Evolutionary conservation across 2,797 vertebrate species (phyloP), one percentile per base, ranked within the genome.

Genomic region (Myotis daubentonii): DNA sequence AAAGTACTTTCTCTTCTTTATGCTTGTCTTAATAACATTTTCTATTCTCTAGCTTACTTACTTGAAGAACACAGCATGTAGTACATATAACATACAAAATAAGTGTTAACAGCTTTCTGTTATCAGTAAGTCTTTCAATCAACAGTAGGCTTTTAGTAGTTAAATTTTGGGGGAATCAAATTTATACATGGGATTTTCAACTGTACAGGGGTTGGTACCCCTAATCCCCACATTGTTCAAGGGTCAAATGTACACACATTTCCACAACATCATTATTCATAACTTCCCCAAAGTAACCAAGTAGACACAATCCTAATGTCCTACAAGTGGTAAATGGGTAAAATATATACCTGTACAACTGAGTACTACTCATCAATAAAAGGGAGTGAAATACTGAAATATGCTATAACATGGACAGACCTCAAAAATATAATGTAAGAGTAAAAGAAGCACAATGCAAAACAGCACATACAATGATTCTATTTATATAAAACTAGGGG

Each of bases 401-500:
- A 66, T 57, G 30, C 38, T 92, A 9, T 79, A 85, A 60, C 66
- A 60, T 62, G 41, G 53, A 86, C 10, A 8, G 17, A n/a, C 30
- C 25, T 62, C 25, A 33, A 71, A 62, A 62, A 71, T 23, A 93
- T 72, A 25, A 16, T 16, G 44, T 49, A 79, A 70, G 68, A 70
- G 23, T 70, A 70, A 78, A 92, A 49, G 36, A 57, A 92, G 25
- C 30, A 22, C 13, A n/a, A 44, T 70, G 13, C 36, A 86, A 92
- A 79, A 57, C 6, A 74, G 13, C 15, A 93, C 20, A 57, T 66
- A 57, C 8, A 47, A 68, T 68, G 70, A 49, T 74, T 93, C 57
- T 53, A 68, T 66, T 88, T 88, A 57, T 82, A 74, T 55, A 57
- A 93, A 66, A n/a, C n/a, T n/a, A n/a, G n/a, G n/a, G n/a, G n/a